Evolutionary conservation across 1,140 invertebrate genomes (phyloP).

Genomic region (Meloidogyne chitwoodi): DNA sequence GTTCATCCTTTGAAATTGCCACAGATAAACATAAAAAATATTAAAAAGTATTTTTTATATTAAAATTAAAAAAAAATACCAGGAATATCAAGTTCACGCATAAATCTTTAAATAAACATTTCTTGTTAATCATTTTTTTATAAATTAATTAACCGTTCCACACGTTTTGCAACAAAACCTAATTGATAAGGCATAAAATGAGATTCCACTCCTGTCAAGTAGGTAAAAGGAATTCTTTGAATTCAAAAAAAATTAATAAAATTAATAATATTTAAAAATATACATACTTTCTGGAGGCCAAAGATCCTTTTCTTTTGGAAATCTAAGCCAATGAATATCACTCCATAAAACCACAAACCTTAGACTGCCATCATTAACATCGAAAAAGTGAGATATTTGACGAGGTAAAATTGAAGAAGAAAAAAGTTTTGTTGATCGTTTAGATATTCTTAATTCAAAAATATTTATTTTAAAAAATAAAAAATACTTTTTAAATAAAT

Average conservation of each 20-base stretch:
- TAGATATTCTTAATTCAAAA: constrained; percentile 11
- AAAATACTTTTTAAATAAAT: not conserved
- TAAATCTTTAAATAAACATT: constrained; percentile 34
- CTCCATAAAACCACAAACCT: constrained; percentile 58
- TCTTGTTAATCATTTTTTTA: not conserved
- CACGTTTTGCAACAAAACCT: constrained; percentile 49
- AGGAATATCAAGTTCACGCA: constrained; percentile 58
- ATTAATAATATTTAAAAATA: not conserved
- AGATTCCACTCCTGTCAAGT: constrained; percentile 45
- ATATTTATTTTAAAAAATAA: not conserved
- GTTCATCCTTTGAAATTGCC: constrained; percentile 54
- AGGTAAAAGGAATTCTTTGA: constrained; percentile 44
- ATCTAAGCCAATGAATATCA: constrained; percentile 47
- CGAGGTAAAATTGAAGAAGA: constrained; percentile 37
- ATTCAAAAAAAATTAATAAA: not conserved
- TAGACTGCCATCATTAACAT: constrained; percentile 24
- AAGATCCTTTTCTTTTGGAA: constrained; percentile 52
- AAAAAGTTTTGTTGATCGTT: not conserved
- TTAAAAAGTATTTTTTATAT: not conserved
- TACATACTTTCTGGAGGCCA: constrained; percentile 38
- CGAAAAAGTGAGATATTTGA: constrained; percentile 55
- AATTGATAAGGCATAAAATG: constrained; percentile 47
- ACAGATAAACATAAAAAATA: constrained; percentile 45
- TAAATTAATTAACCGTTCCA: constrained; percentile 38
- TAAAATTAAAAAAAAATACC: constrained; percentile 4